Evolutionary conservation across 2,888 invertebrate species (phyloP).

Genomic region (Drosophila fungiperda): DNA sequence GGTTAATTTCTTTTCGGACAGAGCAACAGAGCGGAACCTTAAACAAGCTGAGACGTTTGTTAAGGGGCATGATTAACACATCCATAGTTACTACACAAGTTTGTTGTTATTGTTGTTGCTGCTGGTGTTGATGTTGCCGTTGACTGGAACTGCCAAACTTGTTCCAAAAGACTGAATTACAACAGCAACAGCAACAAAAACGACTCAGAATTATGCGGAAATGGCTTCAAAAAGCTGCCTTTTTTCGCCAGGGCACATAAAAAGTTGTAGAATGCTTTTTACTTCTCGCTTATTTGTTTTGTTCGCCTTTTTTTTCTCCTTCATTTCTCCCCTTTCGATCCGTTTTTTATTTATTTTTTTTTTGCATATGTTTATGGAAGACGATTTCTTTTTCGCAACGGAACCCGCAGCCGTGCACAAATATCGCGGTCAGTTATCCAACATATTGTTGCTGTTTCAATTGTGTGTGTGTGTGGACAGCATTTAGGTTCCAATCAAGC

Average conservation of each 20-base stretch:
- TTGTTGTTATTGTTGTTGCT: conserved; percentile 19
- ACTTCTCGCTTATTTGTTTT: conserved; percentile 22
- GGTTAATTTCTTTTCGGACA: conserved; percentile 25
- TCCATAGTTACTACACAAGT: conserved; percentile 37
- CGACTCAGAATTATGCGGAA: conserved; percentile 75
- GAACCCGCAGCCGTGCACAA: conserved; percentile 37
- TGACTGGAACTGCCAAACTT: conserved; percentile 58
- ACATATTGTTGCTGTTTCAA: not conserved
- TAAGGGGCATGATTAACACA: conserved; percentile 72
- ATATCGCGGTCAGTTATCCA: conserved; percentile 59
- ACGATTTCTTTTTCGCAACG: conserved; percentile 69
- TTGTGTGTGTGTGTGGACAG: conserved; percentile 45
- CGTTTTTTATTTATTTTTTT: conserved; percentile 4
- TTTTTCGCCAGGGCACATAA: conserved; percentile 37
- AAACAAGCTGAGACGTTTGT: conserved; percentile 52
- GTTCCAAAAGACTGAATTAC: conserved; percentile 54
- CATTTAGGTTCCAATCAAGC: conserved; percentile 40
- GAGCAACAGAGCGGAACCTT: conserved; percentile 74
- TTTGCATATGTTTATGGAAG: conserved; percentile 44
- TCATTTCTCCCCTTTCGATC: conserved; percentile 43
- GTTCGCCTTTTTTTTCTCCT: conserved; percentile 19
- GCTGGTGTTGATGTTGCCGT: conserved; percentile 20
- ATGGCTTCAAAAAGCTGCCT: conserved; percentile 56
- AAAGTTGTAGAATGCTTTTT: conserved; percentile 57
- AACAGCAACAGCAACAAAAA: conserved; percentile 19